phyloP scores from a whole-genome alignment of 2,888 invertebrate species.

The Caenorhabditis angaria region DNA sequence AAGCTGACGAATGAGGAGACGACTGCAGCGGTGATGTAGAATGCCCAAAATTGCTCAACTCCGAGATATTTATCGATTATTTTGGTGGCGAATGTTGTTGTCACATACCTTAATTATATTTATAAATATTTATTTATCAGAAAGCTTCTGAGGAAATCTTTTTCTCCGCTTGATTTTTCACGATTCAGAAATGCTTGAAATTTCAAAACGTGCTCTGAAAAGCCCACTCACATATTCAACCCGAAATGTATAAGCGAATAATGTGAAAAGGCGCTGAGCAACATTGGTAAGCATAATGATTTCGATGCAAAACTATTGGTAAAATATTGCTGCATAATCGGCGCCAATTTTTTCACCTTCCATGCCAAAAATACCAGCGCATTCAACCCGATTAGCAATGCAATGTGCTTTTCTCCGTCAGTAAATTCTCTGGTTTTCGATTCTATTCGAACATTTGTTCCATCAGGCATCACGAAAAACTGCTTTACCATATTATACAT shows the following conservation, averaged over 20 bases:
- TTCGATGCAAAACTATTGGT: conserved; percentile 71
- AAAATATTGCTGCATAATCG: conserved; percentile 68
- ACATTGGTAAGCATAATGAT: conserved; percentile 85
- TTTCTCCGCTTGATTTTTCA: too few relatives aligned
- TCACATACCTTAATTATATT: conserved; percentile 27
- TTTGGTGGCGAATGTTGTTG: conserved; percentile 30
- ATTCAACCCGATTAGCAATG: conserved; percentile 36
- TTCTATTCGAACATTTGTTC: conserved; percentile 23
- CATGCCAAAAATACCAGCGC: conserved; percentile 53
- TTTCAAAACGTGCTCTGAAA: too few relatives aligned
- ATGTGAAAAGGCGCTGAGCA: conserved; percentile 94
- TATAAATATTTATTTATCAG: background rate
- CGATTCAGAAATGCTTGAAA: too few relatives aligned
- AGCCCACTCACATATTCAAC: conserved; percentile 98
- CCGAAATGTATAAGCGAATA: conserved; percentile 85
- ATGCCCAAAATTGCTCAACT: conserved; percentile 79
- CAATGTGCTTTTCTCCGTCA: conserved; percentile 49
- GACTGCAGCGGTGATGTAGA: conserved; percentile 85
- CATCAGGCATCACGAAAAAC: conserved; percentile 18
- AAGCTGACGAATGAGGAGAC: conserved; percentile 84
- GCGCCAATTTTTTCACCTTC: conserved; percentile 52
- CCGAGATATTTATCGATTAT: conserved; percentile 60
- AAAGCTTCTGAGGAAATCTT: too few relatives aligned
- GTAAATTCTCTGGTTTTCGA: conserved; percentile 27
- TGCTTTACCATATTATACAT: conserved; percentile 34